Evolutionary conservation across 2,888 invertebrate genomes (phyloP), one percentile per base, ranked within the genome.

Genomic region (Apamea monoglypha): DNA sequence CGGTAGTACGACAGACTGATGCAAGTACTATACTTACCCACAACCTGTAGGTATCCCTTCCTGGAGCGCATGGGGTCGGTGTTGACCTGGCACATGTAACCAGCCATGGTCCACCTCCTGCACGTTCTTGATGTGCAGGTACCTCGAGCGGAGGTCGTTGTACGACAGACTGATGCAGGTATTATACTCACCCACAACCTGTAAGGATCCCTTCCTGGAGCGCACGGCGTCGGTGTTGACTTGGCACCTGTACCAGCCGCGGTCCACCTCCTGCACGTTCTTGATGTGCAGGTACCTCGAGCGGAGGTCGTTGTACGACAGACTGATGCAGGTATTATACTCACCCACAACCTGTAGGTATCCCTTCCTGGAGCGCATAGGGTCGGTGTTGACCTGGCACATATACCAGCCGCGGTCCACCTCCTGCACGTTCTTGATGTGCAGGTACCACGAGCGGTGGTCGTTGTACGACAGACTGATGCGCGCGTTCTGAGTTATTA

Each of bases 151-250:
- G 94, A 99, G 98, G 95, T 36, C 98, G 95, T 98, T 99, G 97
- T 98, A 98, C 74, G 98, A 98, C 80, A 99, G 96, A 83, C 98
- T 98, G 92, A 99, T 98, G 87, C 61, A 50, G 47, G 50, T 59
- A 44, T 18, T n/a, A n/a, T 68, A 97, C 98, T 98, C 93, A 99
- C 99, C 99, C 67, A 99, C 98, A 88, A 99, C 99, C 97, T 99
- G 98, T 56, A 99, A 97, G 94, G 98, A 99, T 77, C 99, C 99
- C 93, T 98, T 98, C 78, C 98, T 97, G 82, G 98, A 98, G 87
- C 98, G 97, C 99, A 99, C 99, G 29, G 99, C 99, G 95, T 99
- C 98, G 1, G 99, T 99, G 96, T 99, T 99, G 88, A 99, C 98
- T 95, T 99, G 99, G 93, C 99, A 99, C 99, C 99, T 99, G 92